phyloP scores from a whole-genome alignment of 1,140 invertebrate genomes.

The Drosophila melanica region DNA sequence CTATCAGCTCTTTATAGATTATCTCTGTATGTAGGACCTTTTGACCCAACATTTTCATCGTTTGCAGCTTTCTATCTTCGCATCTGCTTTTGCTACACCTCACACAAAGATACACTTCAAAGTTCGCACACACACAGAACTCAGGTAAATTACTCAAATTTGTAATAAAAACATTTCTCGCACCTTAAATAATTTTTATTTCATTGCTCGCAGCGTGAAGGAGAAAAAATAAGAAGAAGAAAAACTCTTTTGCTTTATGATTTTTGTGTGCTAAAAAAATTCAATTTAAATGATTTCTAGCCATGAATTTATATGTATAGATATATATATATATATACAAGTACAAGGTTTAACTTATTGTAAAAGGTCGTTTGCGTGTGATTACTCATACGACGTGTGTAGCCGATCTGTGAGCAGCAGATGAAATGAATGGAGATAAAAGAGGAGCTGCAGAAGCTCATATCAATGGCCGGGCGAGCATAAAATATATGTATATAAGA shows the following conservation, averaged over 20 bases:
- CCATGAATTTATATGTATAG: constrained; percentile 5
- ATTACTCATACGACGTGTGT: constrained; percentile 71
- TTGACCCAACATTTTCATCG: background rate
- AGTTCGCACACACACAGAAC: constrained; percentile 13
- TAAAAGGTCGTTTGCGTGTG: constrained; percentile 73
- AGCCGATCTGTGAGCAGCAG: constrained; percentile 7
- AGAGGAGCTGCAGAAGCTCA: constrained; percentile 39
- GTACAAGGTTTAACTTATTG: constrained; percentile 42
- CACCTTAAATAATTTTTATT: constrained; percentile 52
- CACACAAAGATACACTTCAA: background rate
- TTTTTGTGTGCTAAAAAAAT: constrained; percentile 45
- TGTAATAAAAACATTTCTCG: constrained; percentile 49
- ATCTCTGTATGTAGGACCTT: background rate
- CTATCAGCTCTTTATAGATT: too few relatives aligned
- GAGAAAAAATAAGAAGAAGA: background rate
- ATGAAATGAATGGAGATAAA: constrained; percentile 29
- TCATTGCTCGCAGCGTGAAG: constrained; percentile 46
- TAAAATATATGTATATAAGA: too few relatives aligned
- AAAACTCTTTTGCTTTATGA: constrained; percentile 47
- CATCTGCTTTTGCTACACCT: background rate
- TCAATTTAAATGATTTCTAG: constrained; percentile 28
- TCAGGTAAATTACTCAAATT: constrained; percentile 62
- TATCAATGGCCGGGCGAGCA: constrained; percentile 64
- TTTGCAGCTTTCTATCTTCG: background rate
- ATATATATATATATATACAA: constrained; percentile 4